phyloP scores from a whole-genome alignment of 2,888 invertebrate species.

The Adineta ricciae region DNA sequence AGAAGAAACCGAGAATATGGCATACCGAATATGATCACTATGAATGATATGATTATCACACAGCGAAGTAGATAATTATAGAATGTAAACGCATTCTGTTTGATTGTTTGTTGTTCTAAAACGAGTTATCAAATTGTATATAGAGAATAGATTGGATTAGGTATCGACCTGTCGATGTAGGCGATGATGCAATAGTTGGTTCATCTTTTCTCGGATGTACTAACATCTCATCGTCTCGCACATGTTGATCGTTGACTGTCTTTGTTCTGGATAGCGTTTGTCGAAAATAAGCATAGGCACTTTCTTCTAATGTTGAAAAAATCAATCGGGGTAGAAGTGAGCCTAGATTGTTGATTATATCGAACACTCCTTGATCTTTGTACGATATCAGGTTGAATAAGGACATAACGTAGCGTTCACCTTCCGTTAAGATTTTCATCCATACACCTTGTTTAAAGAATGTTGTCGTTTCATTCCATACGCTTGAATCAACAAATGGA shows the following conservation, averaged over 20 bases:
- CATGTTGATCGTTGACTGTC: constrained; percentile 40
- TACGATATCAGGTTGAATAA: constrained; percentile 80
- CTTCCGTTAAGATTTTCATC: constrained; percentile 91
- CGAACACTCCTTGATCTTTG: constrained; percentile 79
- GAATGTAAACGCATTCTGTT: constrained; percentile 47
- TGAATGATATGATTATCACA: constrained; percentile 74
- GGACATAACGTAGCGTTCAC: constrained; percentile 95
- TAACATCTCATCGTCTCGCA: neutral
- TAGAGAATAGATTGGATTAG: too few species aligned
- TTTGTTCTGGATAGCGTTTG: constrained; percentile 74
- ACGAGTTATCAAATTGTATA: too few species aligned
- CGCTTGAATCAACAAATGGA: constrained; percentile 36
- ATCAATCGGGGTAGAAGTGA: constrained; percentile 88
- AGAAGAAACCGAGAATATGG: constrained; percentile 76
- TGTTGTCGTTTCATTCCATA: constrained; percentile 60
- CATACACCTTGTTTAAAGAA: constrained; percentile 87
- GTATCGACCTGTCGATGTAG: neutral
- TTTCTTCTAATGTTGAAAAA: constrained; percentile 91
- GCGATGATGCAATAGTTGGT: neutral
- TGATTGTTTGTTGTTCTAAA: constrained; percentile 1
- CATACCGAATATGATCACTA: constrained; percentile 79
- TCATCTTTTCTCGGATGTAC: neutral
- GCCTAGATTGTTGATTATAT: constrained; percentile 91
- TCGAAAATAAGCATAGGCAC: constrained; percentile 88
- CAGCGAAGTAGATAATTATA: constrained; percentile 65